Percentiles rank a stretch among this genome's conserved stretches.
Conservation (phyloP, 2,888 invertebrate genomes). For the Coleophora flavipennella region DNA sequence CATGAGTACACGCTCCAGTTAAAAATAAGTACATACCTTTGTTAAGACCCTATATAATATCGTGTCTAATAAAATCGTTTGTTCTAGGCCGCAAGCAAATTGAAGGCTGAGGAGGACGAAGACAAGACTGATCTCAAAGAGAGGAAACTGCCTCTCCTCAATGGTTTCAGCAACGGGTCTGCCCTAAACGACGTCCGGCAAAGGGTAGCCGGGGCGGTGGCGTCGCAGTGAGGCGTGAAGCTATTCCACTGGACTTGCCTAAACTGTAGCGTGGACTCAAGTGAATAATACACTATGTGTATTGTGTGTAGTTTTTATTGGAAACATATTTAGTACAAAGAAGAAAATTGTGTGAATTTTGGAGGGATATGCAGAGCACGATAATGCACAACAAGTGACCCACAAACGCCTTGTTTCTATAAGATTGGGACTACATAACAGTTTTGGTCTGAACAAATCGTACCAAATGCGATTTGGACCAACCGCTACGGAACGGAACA, state of each 20-base stretch:
- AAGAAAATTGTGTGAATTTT: too few relatives aligned
- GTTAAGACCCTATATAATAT: too few relatives aligned
- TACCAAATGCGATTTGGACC: too few relatives aligned
- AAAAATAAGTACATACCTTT: too few relatives aligned
- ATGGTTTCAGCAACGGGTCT: constrained; percentile 57
- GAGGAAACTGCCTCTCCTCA: constrained; percentile 48
- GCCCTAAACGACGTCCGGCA: constrained; percentile 56
- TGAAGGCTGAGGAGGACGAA: constrained; percentile 33
- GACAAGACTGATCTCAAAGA: constrained; percentile 44
- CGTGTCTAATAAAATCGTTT: neutral
- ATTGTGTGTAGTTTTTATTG: neutral
- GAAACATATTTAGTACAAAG: too few relatives aligned
- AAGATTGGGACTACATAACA: too few relatives aligned
- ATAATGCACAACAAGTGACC: too few relatives aligned
- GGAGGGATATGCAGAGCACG: too few relatives aligned
- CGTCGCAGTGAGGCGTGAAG: constrained; percentile 50
- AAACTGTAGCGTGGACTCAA: neutral
- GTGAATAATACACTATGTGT: constrained; percentile 6
- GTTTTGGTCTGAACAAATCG: too few relatives aligned
- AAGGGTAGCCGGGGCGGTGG: constrained; percentile 60
- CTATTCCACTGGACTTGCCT: neutral
- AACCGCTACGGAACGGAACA: too few relatives aligned
- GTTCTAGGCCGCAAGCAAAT: constrained; percentile 34
- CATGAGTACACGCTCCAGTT: too few relatives aligned
- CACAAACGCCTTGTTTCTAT: too few relatives aligned